phyloP scores from a whole-genome alignment of 2,797 vertebrate species.

The Gallinago solitaria region DNA sequence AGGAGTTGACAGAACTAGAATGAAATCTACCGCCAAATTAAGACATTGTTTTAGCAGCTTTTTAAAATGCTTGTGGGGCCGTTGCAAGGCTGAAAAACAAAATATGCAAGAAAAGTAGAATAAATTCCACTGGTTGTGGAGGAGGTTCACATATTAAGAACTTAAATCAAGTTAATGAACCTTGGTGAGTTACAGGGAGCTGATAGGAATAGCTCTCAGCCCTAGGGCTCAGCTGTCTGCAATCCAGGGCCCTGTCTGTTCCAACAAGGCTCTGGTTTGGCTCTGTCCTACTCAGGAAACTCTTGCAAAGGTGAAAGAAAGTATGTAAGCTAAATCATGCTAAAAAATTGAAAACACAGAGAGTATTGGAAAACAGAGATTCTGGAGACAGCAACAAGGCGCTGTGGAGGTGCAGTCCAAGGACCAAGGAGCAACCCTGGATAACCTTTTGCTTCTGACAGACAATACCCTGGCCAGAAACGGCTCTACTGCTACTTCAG shows the following conservation, averaged over 20 bases:
- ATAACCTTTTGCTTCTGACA: neutral
- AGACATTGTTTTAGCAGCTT: neutral
- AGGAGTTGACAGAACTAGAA: neutral
- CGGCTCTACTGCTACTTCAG: neutral
- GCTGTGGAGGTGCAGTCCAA: neutral
- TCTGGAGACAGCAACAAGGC: neutral
- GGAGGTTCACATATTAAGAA: neutral
- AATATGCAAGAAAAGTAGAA: neutral
- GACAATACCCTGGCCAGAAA: neutral
- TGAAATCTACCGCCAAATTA: neutral
- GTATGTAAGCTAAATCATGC: neutral
- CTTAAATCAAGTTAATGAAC: neutral
- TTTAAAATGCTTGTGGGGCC: neutral
- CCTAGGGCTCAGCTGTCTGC: neutral
- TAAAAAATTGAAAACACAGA: neutral
- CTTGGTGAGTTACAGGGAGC: neutral
- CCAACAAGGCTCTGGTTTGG: neutral
- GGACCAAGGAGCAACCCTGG: fast-evolving
- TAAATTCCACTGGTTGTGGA: neutral
- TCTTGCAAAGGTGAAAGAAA: neutral
- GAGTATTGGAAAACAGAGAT: neutral
- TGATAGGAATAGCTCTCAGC: neutral
- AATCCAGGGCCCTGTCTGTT: neutral
- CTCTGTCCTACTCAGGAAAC: neutral
- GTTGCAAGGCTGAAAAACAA: neutral